phyloP scores from a whole-genome alignment of 2,113 vertebrate genomes.

The Andinoacara biseriatus region DNA sequence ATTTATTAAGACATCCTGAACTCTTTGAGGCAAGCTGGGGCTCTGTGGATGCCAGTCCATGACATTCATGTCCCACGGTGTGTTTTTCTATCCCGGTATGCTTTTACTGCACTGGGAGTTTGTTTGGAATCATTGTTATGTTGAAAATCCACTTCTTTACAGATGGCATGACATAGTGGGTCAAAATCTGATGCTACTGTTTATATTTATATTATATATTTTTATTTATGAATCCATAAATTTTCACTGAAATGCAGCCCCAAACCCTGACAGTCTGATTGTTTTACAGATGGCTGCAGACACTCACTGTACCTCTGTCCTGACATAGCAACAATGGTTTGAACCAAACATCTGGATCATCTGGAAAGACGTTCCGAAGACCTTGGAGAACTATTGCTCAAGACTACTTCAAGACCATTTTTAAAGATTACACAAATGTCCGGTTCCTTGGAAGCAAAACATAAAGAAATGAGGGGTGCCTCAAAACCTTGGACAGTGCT shows the following conservation, averaged over 20 bases:
- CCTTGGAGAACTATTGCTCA: background rate
- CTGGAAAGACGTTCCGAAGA: background rate
- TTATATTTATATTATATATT: too few species aligned
- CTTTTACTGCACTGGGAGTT: background rate
- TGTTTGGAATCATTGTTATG: background rate
- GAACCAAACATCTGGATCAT: too few species aligned
- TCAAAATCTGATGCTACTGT: background rate
- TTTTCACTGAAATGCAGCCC: background rate
- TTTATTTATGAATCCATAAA: background rate
- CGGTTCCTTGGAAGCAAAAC: background rate
- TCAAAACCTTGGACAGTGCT: background rate
- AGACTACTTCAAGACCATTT: background rate
- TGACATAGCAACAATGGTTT: background rate
- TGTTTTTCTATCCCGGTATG: background rate
- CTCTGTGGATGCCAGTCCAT: background rate
- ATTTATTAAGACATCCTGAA: background rate
- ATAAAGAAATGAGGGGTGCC: background rate
- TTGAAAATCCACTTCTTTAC: background rate
- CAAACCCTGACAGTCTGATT: background rate
- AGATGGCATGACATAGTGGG: background rate
- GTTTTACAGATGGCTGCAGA: background rate
- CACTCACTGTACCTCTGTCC: background rate
- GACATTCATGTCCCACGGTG: background rate
- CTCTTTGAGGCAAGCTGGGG: background rate
- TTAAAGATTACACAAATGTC: background rate